Conservation (phyloP, 2,888 invertebrate species). For the Alloscopus bannaensis region DNA sequence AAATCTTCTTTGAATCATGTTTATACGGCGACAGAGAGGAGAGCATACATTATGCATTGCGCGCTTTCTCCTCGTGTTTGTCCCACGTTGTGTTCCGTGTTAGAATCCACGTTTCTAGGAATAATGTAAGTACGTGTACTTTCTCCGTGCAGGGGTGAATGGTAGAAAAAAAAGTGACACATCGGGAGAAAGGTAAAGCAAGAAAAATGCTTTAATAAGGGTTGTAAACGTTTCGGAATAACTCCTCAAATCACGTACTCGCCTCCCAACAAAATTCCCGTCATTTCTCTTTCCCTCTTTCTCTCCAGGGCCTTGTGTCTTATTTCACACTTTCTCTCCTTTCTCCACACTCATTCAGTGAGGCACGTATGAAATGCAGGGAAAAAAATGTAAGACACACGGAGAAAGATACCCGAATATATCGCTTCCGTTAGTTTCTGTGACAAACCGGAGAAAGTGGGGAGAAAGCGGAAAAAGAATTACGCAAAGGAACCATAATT, state of each 20-base stretch:
- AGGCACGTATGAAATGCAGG: neutral
- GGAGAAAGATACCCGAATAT: no score
- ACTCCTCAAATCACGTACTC: slow-evolving; percentile 57
- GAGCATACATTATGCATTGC: slow-evolving; percentile 8
- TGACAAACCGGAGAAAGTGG: slow-evolving; percentile 10
- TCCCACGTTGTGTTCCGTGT: neutral
- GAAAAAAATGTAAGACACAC: neutral
- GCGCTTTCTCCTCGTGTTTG: neutral
- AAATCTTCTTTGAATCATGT: slow-evolving; percentile 55
- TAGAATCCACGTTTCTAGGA: neutral
- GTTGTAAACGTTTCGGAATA: slow-evolving; percentile 51
- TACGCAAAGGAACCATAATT: slow-evolving; percentile 55
- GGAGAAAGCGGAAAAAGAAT: slow-evolving; percentile 14
- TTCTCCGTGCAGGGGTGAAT: neutral
- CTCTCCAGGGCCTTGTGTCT: slow-evolving; percentile 1
- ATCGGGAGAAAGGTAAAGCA: slow-evolving; percentile 25
- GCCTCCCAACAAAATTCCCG: slow-evolving; percentile 45
- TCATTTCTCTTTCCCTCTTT: slow-evolving; percentile 44
- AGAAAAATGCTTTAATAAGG: slow-evolving; percentile 57
- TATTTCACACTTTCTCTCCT: slow-evolving; percentile 5
- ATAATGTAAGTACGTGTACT: no score
- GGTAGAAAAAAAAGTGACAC: slow-evolving; percentile 12
- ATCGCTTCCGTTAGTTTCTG: no score
- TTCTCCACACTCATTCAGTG: neutral
- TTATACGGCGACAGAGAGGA: slow-evolving; percentile 1